phyloP scores from a whole-genome alignment of 2,888 invertebrate species.

The Reticulitermes lucifugus region DNA sequence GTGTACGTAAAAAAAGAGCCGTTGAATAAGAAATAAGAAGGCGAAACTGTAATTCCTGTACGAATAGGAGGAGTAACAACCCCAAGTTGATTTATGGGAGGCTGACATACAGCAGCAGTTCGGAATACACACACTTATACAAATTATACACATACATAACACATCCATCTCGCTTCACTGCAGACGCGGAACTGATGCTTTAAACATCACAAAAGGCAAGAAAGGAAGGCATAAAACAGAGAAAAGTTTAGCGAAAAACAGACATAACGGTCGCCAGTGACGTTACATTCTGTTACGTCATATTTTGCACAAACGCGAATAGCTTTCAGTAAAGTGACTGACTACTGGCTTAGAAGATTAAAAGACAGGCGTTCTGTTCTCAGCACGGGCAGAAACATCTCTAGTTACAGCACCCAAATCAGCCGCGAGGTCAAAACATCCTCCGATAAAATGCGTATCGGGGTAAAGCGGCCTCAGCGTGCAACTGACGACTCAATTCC shows the following conservation, averaged over 20 bases:
- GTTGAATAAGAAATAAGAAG: background rate
- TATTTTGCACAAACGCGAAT: background rate
- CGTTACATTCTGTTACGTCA: background rate
- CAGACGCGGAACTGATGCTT: background rate
- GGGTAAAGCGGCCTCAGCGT: too few relatives aligned
- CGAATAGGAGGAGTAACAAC: background rate
- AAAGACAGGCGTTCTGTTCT: too few relatives aligned
- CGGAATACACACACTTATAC: constrained; percentile 29
- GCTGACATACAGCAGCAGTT: constrained; percentile 32
- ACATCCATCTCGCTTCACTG: constrained; percentile 17
- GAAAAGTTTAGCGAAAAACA: background rate
- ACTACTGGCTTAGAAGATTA: too few relatives aligned
- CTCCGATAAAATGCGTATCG: too few relatives aligned
- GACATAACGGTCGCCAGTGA: background rate
- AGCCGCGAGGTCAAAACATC: too few relatives aligned
- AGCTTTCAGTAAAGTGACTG: too few relatives aligned
- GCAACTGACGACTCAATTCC: too few relatives aligned
- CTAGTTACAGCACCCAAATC: too few relatives aligned
- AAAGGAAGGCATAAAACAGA: background rate
- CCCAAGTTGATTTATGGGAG: constrained; percentile 20
- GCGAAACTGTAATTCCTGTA: background rate
- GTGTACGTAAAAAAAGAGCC: background rate
- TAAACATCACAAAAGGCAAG: constrained; percentile 23
- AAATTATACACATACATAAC: constrained; percentile 40
- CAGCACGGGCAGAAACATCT: too few relatives aligned